Evolutionary conservation across 2,113 vertebrate genomes (phyloP), one percentile per base, ranked within the genome.

Genomic region (Campylorhamphus procurvoides): DNA sequence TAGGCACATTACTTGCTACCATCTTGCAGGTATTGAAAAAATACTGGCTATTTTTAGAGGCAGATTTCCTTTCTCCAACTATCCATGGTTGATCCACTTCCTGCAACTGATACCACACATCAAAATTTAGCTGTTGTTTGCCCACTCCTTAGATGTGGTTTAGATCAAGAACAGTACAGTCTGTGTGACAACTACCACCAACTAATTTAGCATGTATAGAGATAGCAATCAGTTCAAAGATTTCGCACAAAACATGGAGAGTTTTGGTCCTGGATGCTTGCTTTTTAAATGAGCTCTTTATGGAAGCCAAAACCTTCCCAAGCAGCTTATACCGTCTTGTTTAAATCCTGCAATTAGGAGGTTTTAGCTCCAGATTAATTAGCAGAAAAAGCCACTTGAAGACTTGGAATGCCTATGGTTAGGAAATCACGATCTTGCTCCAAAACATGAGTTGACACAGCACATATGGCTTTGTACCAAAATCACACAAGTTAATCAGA

Each of bases 291-390:
- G 18, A 74, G 76, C 23, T 74, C 74, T 63, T 89, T 29, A 80
- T 10, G 20, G 40, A 95, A 29, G 46, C 53, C 66, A 89, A 86
- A 90, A 92, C 18, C 86, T 77, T 74, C 53, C 84, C 0, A 0
- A 94, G 71, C 40, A 66, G 90, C 86, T 97, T 97, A 95, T 13
- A n/a, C 16, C 0, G 2, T 78, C 92, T 93, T 81, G 29, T 67
- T 91, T 92, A 96, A 95, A 97, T 95, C 97, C 89, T 91, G 37
- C 86, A 94, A 88, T 96, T 96, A 97, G 49, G 40, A 94, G 77
- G 44, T 42, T 93, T 97, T 97, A 96, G 39, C 53, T 97, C 78
- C 59, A 86, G 72, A 92, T 93, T 92, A 96, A 94, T 90, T 88
- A 93, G 90, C 4, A 81, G 68, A 93, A 63, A 96, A 94, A 96